Conservation (phyloP, 2,888 invertebrate genomes). For the Magallana nippona region DNA sequence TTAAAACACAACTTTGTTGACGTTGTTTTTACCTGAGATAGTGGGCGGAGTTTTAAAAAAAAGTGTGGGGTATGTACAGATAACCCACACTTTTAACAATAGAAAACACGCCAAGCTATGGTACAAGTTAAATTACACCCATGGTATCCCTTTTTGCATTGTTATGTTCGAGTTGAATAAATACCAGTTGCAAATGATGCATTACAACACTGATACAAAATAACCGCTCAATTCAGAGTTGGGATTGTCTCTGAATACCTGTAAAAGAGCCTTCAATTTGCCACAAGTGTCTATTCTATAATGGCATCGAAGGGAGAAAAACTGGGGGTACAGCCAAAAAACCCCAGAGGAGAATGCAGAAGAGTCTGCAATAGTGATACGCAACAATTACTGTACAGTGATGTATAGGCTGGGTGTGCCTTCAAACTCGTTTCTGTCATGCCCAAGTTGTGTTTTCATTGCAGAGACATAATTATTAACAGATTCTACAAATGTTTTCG, state of each 20-base stretch:
- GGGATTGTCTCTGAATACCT: background rate
- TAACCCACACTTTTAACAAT: too few relatives aligned
- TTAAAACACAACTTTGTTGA: too few relatives aligned
- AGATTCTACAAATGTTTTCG: constrained; percentile 1
- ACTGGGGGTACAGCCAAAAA: constrained; percentile 22
- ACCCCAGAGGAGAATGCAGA: background rate
- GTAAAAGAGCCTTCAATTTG: background rate
- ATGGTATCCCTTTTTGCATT: background rate
- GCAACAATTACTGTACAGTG: constrained; percentile 30
- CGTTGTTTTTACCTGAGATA: too few relatives aligned
- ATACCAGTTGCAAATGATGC: background rate
- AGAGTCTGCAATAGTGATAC: background rate
- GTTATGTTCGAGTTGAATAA: background rate
- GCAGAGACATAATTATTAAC: constrained; percentile 32
- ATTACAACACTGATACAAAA: background rate
- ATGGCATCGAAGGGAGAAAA: background rate
- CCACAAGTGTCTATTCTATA: background rate
- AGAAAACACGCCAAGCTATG: too few relatives aligned
- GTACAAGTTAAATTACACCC: background rate
- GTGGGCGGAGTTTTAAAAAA: too few relatives aligned
- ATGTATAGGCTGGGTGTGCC: constrained; percentile 26
- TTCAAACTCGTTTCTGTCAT: constrained; percentile 1
- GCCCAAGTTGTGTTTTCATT: constrained; percentile 25
- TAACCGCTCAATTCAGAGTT: background rate
- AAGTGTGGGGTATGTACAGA: too few relatives aligned